Conservation (phyloP, 2,113 vertebrate species). For the Archilochus colubris region DNA sequence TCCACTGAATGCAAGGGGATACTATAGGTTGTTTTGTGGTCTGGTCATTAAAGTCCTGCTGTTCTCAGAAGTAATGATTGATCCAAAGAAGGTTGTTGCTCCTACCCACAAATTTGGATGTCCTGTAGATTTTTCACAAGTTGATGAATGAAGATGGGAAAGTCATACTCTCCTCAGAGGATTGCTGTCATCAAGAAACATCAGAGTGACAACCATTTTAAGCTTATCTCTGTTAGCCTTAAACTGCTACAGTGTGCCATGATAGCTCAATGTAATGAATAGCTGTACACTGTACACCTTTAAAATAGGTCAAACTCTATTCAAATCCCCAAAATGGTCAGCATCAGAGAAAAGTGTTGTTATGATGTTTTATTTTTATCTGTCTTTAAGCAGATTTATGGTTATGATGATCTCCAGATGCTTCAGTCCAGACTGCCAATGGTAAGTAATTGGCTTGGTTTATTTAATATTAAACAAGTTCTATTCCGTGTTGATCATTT, state of each 20-base stretch:
- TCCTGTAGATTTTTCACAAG: not conserved
- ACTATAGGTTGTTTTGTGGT: not conserved
- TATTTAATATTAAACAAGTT: not conserved
- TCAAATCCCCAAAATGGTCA: not conserved
- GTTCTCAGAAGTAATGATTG: not conserved
- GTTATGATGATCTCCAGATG: conserved; percentile 97
- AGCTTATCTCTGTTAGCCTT: not conserved
- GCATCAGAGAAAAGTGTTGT: not conserved
- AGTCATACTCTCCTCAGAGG: not conserved
- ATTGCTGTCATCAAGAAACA: not conserved
- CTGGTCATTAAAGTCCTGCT: not conserved
- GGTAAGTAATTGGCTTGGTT: conserved; percentile 77
- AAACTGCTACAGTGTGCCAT: not conserved
- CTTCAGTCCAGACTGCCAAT: conserved; percentile 94
- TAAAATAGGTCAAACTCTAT: not conserved
- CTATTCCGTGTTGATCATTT: not conserved
- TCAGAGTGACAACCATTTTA: not conserved
- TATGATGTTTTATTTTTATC: conserved; percentile 10
- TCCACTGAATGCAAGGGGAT: not conserved
- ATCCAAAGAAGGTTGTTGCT: not conserved
- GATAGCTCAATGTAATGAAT: rapidly evolving
- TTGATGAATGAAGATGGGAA: not conserved
- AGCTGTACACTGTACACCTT: not conserved
- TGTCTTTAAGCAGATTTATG: conserved; percentile 88
- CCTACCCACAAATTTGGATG: not conserved